These are phyloP conservation scores for Branchipolynoe longqiensis DNA, from an alignment of 2,888 invertebrate species.

Conservation along the genomic window DNA sequence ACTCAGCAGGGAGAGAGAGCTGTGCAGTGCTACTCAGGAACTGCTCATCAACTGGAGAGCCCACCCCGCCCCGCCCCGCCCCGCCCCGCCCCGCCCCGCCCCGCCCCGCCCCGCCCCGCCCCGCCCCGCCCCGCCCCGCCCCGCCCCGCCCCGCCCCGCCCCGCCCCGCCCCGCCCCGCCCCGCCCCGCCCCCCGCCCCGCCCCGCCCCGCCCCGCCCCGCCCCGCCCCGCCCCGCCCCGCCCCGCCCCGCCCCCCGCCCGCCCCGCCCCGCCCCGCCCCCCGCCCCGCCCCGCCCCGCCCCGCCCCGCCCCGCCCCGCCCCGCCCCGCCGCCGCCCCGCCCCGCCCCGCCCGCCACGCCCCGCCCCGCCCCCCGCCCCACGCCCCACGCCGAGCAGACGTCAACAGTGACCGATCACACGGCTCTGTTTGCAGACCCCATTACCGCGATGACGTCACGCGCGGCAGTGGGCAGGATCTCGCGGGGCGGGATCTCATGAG, in stretches of 20 bases:
- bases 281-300: too few relatives aligned
- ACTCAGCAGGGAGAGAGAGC: conserved; percentile 42
- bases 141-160: too few relatives aligned
- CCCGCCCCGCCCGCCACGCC: too few relatives aligned
- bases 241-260: too few relatives aligned
- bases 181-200: too few relatives aligned
- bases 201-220: too few relatives aligned
- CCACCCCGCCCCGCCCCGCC: neutral
- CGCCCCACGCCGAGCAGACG: neutral
- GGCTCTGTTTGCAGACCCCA: neutral
- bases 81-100: neutral
- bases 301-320: neutral
- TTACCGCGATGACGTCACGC: conserved; percentile 18
- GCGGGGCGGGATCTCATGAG: neutral
- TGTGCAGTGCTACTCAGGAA: neutral
- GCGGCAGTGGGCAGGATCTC: neutral
- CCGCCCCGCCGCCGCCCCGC: neutral
- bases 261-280: too few relatives aligned
- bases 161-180: too few relatives aligned
- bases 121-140: too few relatives aligned
- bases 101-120: too few relatives aligned
- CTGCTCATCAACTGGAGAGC: conserved; percentile 24
- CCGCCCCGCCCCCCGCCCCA: too few relatives aligned
- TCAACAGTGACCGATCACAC: conserved; percentile 34
- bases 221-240: too few relatives aligned